Conservation (phyloP, 2,113 vertebrate species). For the Macquaria ambigua region DNA sequence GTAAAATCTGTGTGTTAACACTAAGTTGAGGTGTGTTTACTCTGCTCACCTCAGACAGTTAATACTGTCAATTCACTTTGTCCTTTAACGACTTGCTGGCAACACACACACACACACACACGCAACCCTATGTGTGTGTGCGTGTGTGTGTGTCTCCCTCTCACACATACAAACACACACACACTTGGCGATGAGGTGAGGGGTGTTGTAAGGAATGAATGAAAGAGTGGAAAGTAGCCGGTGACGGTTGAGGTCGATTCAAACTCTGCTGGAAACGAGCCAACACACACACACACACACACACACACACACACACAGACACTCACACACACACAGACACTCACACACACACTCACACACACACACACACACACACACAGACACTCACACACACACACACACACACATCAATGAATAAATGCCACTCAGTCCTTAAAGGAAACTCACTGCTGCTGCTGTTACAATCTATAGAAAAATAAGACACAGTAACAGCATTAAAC, state of each 20-base stretch:
- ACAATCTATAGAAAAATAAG: not conserved
- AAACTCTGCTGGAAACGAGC: constrained; percentile 53
- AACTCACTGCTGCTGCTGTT: not conserved
- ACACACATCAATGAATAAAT: constrained; percentile 28
- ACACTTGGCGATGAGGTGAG: constrained; percentile 19
- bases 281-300: constrained; percentile 22
- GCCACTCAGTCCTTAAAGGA: constrained; percentile 13
- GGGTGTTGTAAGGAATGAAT: constrained; percentile 52
- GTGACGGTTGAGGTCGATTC: constrained; percentile 61
- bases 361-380: constrained; percentile 20
- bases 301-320: constrained; percentile 19
- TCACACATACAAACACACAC: constrained; percentile 31
- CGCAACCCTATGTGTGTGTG: constrained; percentile 11
- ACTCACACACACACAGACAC: constrained; percentile 13
- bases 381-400: constrained; percentile 9
- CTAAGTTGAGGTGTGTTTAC: constrained; percentile 20
- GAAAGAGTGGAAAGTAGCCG: constrained; percentile 62
- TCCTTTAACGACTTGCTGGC: constrained; percentile 47
- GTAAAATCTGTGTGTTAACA: constrained; percentile 32
- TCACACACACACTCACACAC: constrained; percentile 5
- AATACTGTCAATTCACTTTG: constrained; percentile 61
- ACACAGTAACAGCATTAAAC: not conserved
- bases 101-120: too few species aligned
- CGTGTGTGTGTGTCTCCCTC: not conserved
- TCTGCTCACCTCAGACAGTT: constrained; percentile 32